phyloP scores from a whole-genome alignment of 53 echinoderm and acorn worm genomes.

The Hippasteria phrygiana region DNA sequence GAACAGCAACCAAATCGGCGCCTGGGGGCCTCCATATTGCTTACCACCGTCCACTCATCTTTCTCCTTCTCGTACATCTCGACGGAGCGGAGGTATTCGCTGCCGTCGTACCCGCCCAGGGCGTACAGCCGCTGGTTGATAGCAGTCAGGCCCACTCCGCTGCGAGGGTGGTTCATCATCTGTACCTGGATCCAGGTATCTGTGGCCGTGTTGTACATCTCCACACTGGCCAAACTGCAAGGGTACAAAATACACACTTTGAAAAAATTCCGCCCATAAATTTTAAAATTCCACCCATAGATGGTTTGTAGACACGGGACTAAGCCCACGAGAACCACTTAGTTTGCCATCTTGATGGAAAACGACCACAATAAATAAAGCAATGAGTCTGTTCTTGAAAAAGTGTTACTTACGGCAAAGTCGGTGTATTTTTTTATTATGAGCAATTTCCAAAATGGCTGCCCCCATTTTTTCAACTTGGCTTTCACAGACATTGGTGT shows the following conservation, averaged over 20 bases:
- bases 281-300: too few relatives aligned
- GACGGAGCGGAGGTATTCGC: constrained; percentile 81
- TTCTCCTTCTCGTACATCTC: constrained; percentile 90
- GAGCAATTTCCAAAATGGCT: too few relatives aligned
- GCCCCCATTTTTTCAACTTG: too few relatives aligned
- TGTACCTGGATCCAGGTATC: constrained; percentile 78
- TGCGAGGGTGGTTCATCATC: constrained; percentile 80
- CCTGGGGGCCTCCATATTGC: constrained; percentile 85
- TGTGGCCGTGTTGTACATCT: constrained; percentile 86
- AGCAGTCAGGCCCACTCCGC: constrained; percentile 87
- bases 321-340: too few relatives aligned
- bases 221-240: constrained; percentile 86
- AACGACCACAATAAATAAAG: too few relatives aligned
- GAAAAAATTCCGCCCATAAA: too few relatives aligned
- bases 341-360: too few relatives aligned
- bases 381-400: too few relatives aligned
- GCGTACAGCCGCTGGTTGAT: constrained; percentile 88
- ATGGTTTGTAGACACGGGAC: too few relatives aligned
- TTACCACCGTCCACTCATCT: constrained; percentile 88
- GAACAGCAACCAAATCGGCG: constrained; percentile 93
- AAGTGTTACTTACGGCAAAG: too few relatives aligned
- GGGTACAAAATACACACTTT: background rate
- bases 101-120: constrained; percentile 93
- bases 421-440: too few relatives aligned
- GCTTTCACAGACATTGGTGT: too few relatives aligned